A percentile compares a stretch with the other conserved stretches of the same genome.
Conservation (phyloP, 1,140 invertebrate genomes). For the Drosophila willistoni region DNA sequence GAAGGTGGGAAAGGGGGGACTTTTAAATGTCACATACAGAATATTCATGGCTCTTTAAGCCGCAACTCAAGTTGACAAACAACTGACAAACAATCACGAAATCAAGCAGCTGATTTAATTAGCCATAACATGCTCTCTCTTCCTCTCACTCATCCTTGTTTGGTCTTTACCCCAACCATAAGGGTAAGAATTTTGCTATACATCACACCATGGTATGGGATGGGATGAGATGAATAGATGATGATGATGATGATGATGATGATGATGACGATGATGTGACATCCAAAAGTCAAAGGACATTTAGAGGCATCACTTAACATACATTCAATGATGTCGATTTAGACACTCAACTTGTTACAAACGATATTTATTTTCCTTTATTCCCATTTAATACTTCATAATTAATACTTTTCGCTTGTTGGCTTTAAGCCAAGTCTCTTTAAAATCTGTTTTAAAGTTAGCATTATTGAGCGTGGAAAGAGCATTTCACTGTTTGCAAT, state of each 20-base stretch:
- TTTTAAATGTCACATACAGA: constrained; percentile 10
- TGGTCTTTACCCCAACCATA: too few relatives aligned
- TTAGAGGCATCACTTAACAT: background rate
- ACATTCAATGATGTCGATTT: background rate
- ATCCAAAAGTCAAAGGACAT: background rate
- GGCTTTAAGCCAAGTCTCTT: background rate
- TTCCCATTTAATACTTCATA: background rate
- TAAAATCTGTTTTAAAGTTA: too few relatives aligned
- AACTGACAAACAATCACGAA: constrained; percentile 34
- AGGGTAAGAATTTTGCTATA: too few relatives aligned
- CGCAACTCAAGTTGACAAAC: constrained; percentile 15
- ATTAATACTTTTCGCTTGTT: background rate
- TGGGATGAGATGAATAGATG: background rate
- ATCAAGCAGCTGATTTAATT: constrained; percentile 53
- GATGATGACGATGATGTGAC: background rate
- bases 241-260: background rate
- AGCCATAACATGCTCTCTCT: constrained; percentile 6
- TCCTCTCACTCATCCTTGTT: background rate
- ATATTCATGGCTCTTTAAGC: constrained; percentile 28
- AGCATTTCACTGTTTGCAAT: background rate
- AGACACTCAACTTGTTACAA: background rate
- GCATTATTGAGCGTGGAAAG: background rate
- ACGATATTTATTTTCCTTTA: background rate
- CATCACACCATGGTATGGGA: background rate
- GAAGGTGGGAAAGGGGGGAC: background rate